Evolutionary conservation across 2,888 invertebrate genomes (phyloP).

Genomic region (Agrochola litura): DNA sequence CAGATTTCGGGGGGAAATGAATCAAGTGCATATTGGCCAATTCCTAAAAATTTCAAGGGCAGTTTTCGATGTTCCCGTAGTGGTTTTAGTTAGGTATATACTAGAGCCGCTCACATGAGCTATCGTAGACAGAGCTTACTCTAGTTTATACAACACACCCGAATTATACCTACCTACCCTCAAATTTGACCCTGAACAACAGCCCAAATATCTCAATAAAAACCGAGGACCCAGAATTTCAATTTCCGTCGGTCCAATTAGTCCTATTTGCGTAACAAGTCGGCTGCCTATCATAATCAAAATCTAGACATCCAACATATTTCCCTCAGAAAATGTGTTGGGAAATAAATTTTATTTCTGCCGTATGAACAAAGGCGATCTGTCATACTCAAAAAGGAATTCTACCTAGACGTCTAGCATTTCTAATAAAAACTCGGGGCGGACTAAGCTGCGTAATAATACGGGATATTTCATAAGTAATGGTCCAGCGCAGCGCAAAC

Average conservation of each 20-base stretch:
- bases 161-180: background rate
- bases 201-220: constrained; percentile 27
- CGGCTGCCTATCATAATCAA: constrained; percentile 51
- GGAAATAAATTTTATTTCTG: constrained; percentile 52
- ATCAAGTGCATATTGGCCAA: no score
- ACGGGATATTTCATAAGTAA: constrained; percentile 71
- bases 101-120: background rate
- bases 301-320: constrained; percentile 47
- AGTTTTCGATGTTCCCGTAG: background rate
- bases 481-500: constrained; percentile 58
- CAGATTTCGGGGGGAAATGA: background rate
- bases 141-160: background rate
- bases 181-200: constrained; percentile 6
- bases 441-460: constrained; percentile 67
- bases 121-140: background rate
- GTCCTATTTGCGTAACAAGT: constrained; percentile 48
- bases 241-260: constrained; percentile 46
- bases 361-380: constrained; percentile 69
- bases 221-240: constrained; percentile 40
- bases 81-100: background rate
- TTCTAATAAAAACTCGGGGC: constrained; percentile 71
- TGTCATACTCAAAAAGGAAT: constrained; percentile 79
- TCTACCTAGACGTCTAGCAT: constrained; percentile 64
- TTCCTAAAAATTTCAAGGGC: background rate
- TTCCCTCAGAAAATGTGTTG: constrained; percentile 36